Evolutionary conservation across 2,888 invertebrate species (phyloP), one percentile per base, ranked within the genome.

Genomic region (Amphipoea lucens): DNA sequence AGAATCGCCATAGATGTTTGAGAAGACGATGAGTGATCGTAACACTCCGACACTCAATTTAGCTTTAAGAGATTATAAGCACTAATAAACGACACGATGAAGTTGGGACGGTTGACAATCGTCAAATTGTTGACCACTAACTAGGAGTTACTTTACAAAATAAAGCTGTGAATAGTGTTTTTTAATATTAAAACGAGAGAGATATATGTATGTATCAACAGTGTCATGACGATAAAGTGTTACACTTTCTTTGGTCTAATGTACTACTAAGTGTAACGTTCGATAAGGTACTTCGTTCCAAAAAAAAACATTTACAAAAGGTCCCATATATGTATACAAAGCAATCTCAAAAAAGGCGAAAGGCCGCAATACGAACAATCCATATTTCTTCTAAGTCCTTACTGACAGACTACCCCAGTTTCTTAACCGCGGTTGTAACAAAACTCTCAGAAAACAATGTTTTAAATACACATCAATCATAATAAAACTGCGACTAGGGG

Each of bases 391-490:
- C 12, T 76, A 89, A 83, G 86, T 79, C 23, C 68, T 42, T 72
- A n/a, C 51, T 75, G 65, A 67, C 68, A 76, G 78, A 73, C 78
- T 83, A 78, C 48, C 74, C 79, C 40, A 75, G 69, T 70, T 76
- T 12, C 76, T 60, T 75, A 80, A 85, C 78, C 67, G 67, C 54
- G 45, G 36, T 67, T 78, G 69, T 82, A 69, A 81, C 29, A 70
- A 40, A 78, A 82, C 68, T 74, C 66, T 76, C 54, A 76, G 72
- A 75, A 79, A 71, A 82, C 60, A 45, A 74, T 40, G 20, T 74
- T 79, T 89, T 90, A 82, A 86, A 82, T 70, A 79, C 71, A 65
- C 79, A 88, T 84, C 75, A 76, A 84, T 86, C 84, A 83, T 79
- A 81, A 69, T 79, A 79, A 80, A 78, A 69, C 48, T 48, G 63